phyloP scores from a whole-genome alignment of 2,797 vertebrate species.

The Malurus splendens region DNA sequence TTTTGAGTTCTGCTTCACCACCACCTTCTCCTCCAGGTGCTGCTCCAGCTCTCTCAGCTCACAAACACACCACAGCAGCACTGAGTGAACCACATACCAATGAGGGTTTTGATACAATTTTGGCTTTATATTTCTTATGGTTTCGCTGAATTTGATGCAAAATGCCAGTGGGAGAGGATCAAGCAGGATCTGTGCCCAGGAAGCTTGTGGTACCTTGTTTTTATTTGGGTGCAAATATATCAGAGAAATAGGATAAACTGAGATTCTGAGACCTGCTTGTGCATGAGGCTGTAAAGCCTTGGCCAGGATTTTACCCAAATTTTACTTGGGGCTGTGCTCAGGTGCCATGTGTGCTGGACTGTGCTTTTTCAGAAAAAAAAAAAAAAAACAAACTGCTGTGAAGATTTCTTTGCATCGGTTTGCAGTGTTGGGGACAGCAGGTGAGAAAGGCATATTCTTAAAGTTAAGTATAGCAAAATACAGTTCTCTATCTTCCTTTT shows the following conservation, averaged over 20 bases:
- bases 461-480: background rate
- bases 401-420: background rate
- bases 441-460: background rate
- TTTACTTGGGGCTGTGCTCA: background rate
- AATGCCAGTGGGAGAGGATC: background rate
- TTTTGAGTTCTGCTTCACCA: background rate
- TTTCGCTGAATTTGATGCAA: background rate
- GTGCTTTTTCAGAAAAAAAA: background rate
- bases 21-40: background rate
- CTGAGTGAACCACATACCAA: background rate
- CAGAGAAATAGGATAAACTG: background rate
- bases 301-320: rapidly evolving
- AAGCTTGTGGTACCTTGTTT: background rate
- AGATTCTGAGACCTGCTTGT: background rate
- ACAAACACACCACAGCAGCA: background rate
- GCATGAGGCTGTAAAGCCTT: background rate
- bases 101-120: background rate
- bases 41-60: background rate
- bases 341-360: background rate
- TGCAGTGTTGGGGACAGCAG: background rate
- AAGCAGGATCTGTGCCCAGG: background rate
- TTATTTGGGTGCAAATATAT: background rate
- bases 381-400: background rate
- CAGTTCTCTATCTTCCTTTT: background rate
- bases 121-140: background rate